Conservation (phyloP, 2,113 vertebrate species). For the Oncorhynchus tshawytscha region DNA sequence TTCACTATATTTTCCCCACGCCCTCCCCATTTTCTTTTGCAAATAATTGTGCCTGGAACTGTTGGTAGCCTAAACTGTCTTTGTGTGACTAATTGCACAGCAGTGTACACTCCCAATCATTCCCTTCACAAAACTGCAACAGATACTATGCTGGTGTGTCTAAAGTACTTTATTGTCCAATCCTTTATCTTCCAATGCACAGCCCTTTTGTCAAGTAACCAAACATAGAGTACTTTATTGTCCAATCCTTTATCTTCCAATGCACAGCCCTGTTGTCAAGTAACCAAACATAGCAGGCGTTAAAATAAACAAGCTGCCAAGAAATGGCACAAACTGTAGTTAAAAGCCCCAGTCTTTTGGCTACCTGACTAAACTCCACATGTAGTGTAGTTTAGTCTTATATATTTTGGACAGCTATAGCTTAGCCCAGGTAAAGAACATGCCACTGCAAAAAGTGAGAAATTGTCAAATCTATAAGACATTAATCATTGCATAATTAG, state of each 20-base stretch:
- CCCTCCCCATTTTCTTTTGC: slow-evolving; percentile 30
- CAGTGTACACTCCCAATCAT: slow-evolving; percentile 49
- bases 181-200: neutral
- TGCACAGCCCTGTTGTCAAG: too few relatives aligned
- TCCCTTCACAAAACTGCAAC: slow-evolving; percentile 19
- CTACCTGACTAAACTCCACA: too few relatives aligned
- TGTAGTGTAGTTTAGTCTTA: too few relatives aligned
- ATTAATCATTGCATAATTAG: too few relatives aligned
- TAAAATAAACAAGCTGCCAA: neutral
- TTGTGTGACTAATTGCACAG: slow-evolving; percentile 60
- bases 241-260: neutral
- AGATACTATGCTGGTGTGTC: neutral
- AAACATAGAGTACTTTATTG: neutral
- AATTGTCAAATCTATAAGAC: too few relatives aligned
- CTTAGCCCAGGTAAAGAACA: too few relatives aligned
- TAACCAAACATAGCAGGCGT: too few relatives aligned
- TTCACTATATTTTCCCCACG: slow-evolving; percentile 38
- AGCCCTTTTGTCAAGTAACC: too few relatives aligned
- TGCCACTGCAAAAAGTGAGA: too few relatives aligned
- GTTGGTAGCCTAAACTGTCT: slow-evolving; percentile 51
- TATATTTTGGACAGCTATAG: too few relatives aligned
- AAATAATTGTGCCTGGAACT: slow-evolving; percentile 64
- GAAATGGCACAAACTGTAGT: neutral
- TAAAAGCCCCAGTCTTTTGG: neutral
- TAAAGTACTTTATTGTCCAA: neutral